Evolutionary conservation across 23 tunicate genomes (phyloP), one percentile per base, ranked within the genome.

Genomic region (Clavelina lepadiformis): DNA sequence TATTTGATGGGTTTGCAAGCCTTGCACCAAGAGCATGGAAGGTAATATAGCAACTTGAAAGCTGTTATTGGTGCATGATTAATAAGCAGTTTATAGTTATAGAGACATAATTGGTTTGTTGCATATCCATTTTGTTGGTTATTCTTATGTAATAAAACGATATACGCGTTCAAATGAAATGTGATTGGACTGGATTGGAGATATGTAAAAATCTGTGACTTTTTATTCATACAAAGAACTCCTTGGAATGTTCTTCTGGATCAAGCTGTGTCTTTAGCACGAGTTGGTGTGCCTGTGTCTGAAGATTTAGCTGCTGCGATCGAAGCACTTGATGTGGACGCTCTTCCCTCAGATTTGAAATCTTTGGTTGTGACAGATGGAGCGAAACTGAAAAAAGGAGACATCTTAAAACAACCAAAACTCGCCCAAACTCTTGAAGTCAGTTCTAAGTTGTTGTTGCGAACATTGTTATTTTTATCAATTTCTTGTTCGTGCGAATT

Each of bases 391-490:
- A 36, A 30, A 20, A 53, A 57, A 0, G 77, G 82, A 36, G 95
- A 86, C 60, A 27, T 58, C 15, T 50, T 78, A 21, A 58, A 36
- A 35, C 81, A 75, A 30, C 80, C 85, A 1, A 31, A 25, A 11
- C 73, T 86, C 20, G 80, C 95, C 28, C 27, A 72, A 8, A 64
- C 84, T 11, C 56, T 86, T 22, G 32, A 61, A 71, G 95, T 86
- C 75, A 20, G 65, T 46, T 28, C 18, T 53, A 60, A 28, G 41
- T 22, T 19, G 61, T 20, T 20, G 23, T 20, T 20, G 19, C 22
- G 7, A 55, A 55, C 61, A 7, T 20, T 22, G 61, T 20, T 20
- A 11, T 13, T 54, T 54, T 20, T 20, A 22, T 22, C n/a, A 15
- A 54, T 7, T n/a, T n/a, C n/a, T n/a, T n/a, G n/a, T n/a, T n/a